Conservation (phyloP, 2,888 invertebrate genomes). For the Spilarctia lutea region DNA sequence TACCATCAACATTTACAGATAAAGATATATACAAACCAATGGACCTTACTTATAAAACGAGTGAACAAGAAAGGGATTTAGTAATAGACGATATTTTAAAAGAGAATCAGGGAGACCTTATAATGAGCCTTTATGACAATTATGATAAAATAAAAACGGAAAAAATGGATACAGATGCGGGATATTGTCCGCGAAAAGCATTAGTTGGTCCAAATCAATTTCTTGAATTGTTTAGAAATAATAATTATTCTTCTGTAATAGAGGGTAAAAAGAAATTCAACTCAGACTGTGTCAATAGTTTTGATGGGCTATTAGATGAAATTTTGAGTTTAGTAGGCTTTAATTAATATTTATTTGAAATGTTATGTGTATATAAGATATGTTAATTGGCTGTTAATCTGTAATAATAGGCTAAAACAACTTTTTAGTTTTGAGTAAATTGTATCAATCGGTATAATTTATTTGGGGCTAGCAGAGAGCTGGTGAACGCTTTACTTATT, state of each 20-base stretch:
- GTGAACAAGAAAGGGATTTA: slow-evolving; percentile 29
- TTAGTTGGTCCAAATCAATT: slow-evolving; percentile 51
- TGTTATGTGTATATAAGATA: too few relatives aligned
- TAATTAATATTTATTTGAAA: slow-evolving; percentile 3
- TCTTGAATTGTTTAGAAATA: slow-evolving; percentile 59
- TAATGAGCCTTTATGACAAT: slow-evolving; percentile 83
- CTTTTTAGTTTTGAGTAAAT: too few relatives aligned
- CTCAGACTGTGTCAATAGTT: slow-evolving; percentile 80
- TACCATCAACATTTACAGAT: slow-evolving; percentile 9
- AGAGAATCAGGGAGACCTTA: slow-evolving; percentile 82
- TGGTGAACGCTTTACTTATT: background rate
- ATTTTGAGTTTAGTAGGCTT: slow-evolving; percentile 34
- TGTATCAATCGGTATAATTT: too few relatives aligned
- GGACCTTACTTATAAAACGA: slow-evolving; percentile 23
- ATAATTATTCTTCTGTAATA: slow-evolving; percentile 84
- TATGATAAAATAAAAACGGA: slow-evolving; percentile 23
- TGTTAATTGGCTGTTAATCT: too few relatives aligned
- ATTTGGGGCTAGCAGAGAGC: too few relatives aligned
- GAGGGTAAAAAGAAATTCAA: slow-evolving; percentile 87
- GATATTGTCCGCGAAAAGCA: slow-evolving; percentile 23
- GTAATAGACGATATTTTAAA: slow-evolving; percentile 87
- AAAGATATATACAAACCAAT: slow-evolving; percentile 28
- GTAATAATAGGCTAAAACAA: too few relatives aligned
- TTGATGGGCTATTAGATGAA: slow-evolving; percentile 55
- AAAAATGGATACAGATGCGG: slow-evolving; percentile 33